Evolutionary conservation across 2,113 vertebrate species (phyloP), one percentile per base, ranked within the genome.

Genomic region (Mohoua ochrocephala): DNA sequence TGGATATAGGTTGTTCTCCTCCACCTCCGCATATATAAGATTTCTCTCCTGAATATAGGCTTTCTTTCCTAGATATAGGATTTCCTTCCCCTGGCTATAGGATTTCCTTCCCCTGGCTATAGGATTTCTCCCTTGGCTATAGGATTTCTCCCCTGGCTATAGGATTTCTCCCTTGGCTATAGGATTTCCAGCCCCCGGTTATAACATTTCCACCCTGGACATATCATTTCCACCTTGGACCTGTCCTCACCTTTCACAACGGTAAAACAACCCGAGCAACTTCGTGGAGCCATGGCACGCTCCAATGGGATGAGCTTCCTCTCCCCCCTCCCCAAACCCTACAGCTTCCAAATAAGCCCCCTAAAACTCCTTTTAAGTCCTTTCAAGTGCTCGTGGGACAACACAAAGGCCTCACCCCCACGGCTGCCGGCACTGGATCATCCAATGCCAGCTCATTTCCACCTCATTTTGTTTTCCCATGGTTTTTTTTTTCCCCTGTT

Each of bases 261-360:
- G 5, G 53, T 42, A 68, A 94, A 95, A 80, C 87, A 76, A 75
- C 52, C 60, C 0, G 4, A 91, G n/a, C 22, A 89, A 91, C 88
- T 93, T 84, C 0, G 3, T 39, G 9, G 71, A 63, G n/a, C 67
- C 1, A 0, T 10, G 45, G 21, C 50, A 30, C 0, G 0, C 60
- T 74, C 50, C 3, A 2, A 17, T 0, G 1, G 84, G 70, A 82
- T 26, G 47, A 83, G 24, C 64, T 61, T 54, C 42, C 37, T 37
- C 18, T 21, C 7, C 23, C 18, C 26, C 7, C 23, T 19, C 3
- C 14, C 13, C 3, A 15, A 33, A 33, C 2, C 49, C n/a, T 20
- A 17, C 57, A 69, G 30, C 41, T 78, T 60, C 56, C 61, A 77
- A 73, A 90, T 27, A 56, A 20, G 8, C 19, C 44, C 28, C 61